A percentile compares a stretch with the other conserved stretches of the same genome.
phyloP scores from a whole-genome alignment of 2,797 vertebrate genomes.

The Melanotaenia pygmaea region DNA sequence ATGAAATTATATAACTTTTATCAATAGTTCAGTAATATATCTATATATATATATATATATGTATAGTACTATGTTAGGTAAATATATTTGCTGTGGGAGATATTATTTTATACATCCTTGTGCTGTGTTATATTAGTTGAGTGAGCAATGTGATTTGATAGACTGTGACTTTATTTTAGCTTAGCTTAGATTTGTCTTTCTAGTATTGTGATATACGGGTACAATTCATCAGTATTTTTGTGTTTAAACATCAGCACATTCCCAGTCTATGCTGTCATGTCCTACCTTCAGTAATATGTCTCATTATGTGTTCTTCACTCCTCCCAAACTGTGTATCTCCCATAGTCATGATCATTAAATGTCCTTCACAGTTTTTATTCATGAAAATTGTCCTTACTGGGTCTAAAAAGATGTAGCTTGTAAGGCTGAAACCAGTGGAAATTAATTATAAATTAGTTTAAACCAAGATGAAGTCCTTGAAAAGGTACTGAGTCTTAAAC shows the following conservation, averaged over 20 bases:
- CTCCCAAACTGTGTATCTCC: constrained; percentile 55
- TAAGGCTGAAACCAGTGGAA: constrained; percentile 20
- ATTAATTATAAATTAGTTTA: neutral
- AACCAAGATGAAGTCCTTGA: neutral
- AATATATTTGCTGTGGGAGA: constrained; percentile 17
- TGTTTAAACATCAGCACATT: constrained; percentile 68
- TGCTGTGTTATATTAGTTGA: constrained; percentile 50
- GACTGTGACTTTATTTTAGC: constrained; percentile 44
- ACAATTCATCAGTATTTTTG: constrained; percentile 66
- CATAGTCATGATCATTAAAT: constrained; percentile 76
- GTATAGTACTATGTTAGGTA: constrained; percentile 10
- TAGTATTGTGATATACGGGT: constrained; percentile 61
- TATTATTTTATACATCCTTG: constrained; percentile 35
- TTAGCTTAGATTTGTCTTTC: constrained; percentile 41
- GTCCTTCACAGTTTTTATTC: constrained; percentile 64
- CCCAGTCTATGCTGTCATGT: constrained; percentile 54
- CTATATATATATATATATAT: too few relatives aligned
- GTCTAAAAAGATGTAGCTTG: constrained; percentile 72
- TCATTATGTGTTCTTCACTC: constrained; percentile 68
- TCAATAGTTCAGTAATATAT: neutral
- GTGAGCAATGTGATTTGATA: constrained; percentile 47
- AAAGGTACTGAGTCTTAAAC: too few relatives aligned
- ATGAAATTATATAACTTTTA: neutral
- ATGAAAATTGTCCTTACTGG: constrained; percentile 45
- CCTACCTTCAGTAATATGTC: constrained; percentile 67